Evolutionary conservation across 1,140 invertebrate species (phyloP).

Genomic region (Tyrophagus putrescentiae): DNA sequence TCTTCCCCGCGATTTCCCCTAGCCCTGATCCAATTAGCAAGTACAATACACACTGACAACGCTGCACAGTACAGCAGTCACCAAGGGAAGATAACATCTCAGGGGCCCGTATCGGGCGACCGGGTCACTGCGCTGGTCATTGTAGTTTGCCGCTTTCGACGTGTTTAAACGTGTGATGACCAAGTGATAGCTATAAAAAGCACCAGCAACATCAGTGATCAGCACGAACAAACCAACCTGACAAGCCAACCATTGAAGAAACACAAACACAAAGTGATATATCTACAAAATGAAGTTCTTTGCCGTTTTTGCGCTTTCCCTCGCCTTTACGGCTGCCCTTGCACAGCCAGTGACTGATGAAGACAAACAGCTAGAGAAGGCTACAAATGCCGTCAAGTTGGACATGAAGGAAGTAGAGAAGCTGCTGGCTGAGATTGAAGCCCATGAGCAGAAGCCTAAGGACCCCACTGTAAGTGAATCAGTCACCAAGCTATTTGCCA

Average conservation of each 20-base stretch:
- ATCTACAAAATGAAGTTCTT: conserved; percentile 14
- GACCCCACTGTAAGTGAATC: not conserved
- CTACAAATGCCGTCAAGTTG: not conserved
- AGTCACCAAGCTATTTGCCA: not conserved
- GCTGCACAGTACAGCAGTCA: too few species aligned
- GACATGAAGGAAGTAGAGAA: not conserved
- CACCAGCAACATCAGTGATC: not conserved
- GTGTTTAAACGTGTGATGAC: too few species aligned
- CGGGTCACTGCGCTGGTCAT: too few species aligned
- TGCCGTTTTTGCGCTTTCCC: not conserved
- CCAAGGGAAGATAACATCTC: too few species aligned
- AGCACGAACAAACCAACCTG: not conserved
- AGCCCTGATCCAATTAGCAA: too few species aligned
- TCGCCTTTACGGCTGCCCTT: not conserved
- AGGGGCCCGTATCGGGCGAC: too few species aligned
- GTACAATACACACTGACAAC: too few species aligned
- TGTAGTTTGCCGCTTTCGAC: too few species aligned
- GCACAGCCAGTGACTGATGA: not conserved
- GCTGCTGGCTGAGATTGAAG: not conserved
- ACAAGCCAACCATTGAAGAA: not conserved
- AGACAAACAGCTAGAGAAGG: not conserved
- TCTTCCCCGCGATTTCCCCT: too few species aligned
- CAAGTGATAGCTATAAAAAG: not conserved
- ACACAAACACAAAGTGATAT: not conserved
- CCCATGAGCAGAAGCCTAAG: not conserved